phyloP scores from a whole-genome alignment of 2,888 invertebrate species.

The Piscicola geometra region DNA sequence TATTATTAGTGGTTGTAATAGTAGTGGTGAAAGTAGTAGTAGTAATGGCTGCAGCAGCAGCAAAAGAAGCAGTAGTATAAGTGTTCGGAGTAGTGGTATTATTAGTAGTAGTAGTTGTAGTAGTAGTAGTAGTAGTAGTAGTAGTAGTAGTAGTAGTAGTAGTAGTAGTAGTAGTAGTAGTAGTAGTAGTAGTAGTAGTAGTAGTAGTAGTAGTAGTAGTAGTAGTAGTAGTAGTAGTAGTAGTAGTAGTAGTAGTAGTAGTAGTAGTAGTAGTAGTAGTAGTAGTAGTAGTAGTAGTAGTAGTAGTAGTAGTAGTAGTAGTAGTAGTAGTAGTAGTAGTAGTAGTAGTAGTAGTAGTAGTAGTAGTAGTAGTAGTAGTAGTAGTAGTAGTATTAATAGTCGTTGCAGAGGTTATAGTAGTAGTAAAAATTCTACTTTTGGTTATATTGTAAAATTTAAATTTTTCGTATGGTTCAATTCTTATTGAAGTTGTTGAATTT shows the following conservation, averaged over 20 bases:
- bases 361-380: constrained; percentile 21
- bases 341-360: constrained; percentile 21
- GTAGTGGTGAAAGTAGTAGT: too few relatives aligned
- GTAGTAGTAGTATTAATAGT: too few relatives aligned
- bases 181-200: constrained; percentile 32
- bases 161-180: constrained; percentile 34
- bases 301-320: constrained; percentile 30
- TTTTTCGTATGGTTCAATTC: not conserved
- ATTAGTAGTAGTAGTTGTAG: not conserved
- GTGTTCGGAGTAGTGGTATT: too few relatives aligned
- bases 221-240: constrained; percentile 31
- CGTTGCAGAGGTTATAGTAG: too few relatives aligned
- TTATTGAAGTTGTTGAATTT: not conserved
- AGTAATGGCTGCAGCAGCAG: too few relatives aligned
- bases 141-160: constrained; percentile 31
- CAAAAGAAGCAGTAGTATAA: too few relatives aligned
- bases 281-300: constrained; percentile 33
- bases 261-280: constrained; percentile 31
- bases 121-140: constrained; percentile 35
- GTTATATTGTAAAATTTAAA: too few relatives aligned
- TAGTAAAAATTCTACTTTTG: too few relatives aligned
- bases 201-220: constrained; percentile 32
- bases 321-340: constrained; percentile 20
- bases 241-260: constrained; percentile 33
- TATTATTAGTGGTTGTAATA: too few relatives aligned